phyloP scores from a whole-genome alignment of 1,140 invertebrate genomes.

The Lethrus apterus region DNA sequence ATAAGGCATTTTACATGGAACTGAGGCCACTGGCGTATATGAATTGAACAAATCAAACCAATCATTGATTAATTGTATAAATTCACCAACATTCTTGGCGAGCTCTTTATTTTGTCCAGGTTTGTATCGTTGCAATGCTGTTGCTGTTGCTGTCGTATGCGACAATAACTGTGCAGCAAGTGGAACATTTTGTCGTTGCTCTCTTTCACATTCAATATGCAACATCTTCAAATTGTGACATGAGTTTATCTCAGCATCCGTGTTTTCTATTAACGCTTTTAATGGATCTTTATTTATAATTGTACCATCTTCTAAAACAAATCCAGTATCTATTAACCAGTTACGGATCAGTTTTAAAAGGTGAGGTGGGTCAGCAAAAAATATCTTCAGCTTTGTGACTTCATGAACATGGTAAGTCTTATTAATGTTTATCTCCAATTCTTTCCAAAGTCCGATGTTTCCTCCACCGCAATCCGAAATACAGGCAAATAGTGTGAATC shows the following conservation, averaged over 20 bases:
- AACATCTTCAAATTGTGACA: conserved; percentile 16
- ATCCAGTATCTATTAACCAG: conserved; percentile 22
- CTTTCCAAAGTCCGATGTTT: conserved; percentile 31
- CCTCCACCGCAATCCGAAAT: conserved; percentile 31
- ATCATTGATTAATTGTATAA: conserved; percentile 7
- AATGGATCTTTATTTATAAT: conserved; percentile 12
- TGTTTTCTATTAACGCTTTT: conserved; percentile 1
- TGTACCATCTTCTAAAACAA: conserved; percentile 13
- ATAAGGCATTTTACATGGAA: conserved; percentile 18
- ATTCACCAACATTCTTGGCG: conserved; percentile 9
- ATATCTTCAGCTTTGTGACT: not conserved
- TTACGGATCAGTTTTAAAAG: conserved; percentile 21
- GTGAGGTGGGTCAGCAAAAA: conserved; percentile 23
- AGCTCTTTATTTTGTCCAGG: conserved; percentile 11
- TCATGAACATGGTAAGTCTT: not conserved
- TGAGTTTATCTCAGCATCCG: conserved; percentile 15
- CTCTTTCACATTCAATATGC: conserved; percentile 13
- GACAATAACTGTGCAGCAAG: conserved; percentile 20
- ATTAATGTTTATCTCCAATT: conserved; percentile 24
- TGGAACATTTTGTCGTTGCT: conserved; percentile 19
- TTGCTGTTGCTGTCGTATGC: conserved; percentile 14
- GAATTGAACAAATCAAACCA: conserved; percentile 24
- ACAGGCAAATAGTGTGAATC: conserved; percentile 30
- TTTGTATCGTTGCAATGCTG: conserved; percentile 16
- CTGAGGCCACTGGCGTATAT: conserved; percentile 9